Evolutionary conservation across 2,113 vertebrate genomes (phyloP).

Genomic region (Melozone crissalis): DNA sequence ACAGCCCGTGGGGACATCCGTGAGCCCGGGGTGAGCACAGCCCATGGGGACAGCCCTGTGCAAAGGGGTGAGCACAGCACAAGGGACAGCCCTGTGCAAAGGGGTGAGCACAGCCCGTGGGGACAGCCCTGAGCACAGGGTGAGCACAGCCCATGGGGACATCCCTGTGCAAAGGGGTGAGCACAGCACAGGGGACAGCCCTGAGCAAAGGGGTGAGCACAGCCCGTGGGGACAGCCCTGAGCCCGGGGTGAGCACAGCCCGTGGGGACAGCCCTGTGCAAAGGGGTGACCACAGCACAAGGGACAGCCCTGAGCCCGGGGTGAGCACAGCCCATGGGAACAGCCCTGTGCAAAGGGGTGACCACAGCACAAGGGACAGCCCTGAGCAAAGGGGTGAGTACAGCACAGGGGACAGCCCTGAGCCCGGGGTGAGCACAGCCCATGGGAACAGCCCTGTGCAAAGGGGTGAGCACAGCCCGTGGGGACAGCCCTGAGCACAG

Average conservation of each 20-base stretch:
- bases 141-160: neutral
- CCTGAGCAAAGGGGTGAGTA: too few relatives aligned
- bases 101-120: neutral
- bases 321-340: neutral
- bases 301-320: neutral
- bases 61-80: too few relatives aligned
- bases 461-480: neutral
- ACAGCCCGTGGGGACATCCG: neutral
- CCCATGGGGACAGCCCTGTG: too few relatives aligned
- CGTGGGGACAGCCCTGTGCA: neutral
- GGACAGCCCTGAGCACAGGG: too few relatives aligned
- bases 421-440: neutral
- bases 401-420: neutral
- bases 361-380: too few relatives aligned
- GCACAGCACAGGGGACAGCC: neutral
- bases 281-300: too few relatives aligned
- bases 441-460: neutral
- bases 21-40: neutral
- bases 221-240: neutral
- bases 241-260: too few relatives aligned
- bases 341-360: too few relatives aligned
- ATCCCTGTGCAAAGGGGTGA: too few relatives aligned
- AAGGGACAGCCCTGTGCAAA: neutral
- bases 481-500: neutral
- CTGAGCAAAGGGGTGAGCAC: too few relatives aligned